Conservation (phyloP, 2,113 vertebrate species). For the Catharus bicknelli region DNA sequence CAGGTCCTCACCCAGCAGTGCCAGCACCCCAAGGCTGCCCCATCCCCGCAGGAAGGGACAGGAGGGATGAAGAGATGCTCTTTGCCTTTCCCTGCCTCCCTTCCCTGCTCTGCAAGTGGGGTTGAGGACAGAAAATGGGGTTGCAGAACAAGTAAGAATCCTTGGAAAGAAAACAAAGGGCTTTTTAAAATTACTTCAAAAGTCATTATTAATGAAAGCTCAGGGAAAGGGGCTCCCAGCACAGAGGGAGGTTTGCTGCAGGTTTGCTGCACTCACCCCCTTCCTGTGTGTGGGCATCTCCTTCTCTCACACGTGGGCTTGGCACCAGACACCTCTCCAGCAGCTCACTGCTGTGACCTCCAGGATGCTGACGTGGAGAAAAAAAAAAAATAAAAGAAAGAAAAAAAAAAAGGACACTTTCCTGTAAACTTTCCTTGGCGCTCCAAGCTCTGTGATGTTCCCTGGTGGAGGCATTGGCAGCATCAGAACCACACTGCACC, state of each 20-base stretch:
- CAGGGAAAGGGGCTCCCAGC: neutral
- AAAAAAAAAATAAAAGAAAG: neutral
- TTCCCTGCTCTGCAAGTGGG: neutral
- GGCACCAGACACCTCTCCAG: neutral
- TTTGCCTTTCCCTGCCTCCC: neutral
- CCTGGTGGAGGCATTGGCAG: constrained; percentile 29
- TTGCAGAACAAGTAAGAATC: neutral
- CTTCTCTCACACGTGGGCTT: neutral
- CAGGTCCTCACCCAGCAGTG: neutral
- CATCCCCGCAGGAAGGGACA: neutral
- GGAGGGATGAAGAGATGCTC: neutral
- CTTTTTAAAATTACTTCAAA: neutral
- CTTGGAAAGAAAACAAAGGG: neutral
- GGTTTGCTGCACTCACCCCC: neutral
- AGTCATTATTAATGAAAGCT: neutral
- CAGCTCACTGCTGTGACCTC: neutral
- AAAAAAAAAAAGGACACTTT: neutral
- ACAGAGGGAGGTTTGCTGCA: neutral
- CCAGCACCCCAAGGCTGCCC: neutral
- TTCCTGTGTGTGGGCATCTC: neutral
- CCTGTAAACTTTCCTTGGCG: neutral
- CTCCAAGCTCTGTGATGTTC: neutral
- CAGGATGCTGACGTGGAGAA: constrained; percentile 41
- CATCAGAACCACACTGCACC: neutral
- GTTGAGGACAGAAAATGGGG: neutral